Evolutionary conservation across 2,888 invertebrate species (phyloP).

Genomic region (Monochamus alternatus): DNA sequence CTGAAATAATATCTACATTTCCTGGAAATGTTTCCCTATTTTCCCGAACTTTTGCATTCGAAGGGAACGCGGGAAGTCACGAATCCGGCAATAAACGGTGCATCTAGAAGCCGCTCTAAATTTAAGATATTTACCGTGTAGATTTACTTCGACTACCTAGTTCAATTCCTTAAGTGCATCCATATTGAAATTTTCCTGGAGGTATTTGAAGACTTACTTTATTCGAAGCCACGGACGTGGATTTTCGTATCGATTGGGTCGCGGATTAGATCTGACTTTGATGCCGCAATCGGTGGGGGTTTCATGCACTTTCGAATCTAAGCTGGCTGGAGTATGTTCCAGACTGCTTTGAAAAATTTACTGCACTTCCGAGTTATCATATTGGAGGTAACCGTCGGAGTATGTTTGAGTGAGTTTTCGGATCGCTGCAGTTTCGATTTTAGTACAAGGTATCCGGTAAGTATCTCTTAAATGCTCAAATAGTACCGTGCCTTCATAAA

Average conservation of each 20-base stretch:
- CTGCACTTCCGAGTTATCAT: too few relatives aligned
- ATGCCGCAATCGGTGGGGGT: too few relatives aligned
- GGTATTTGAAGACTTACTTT: slow-evolving; percentile 21
- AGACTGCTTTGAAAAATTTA: too few relatives aligned
- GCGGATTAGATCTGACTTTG: neutral
- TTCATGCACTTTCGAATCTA: too few relatives aligned
- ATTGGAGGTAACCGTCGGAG: too few relatives aligned
- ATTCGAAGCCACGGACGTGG: neutral
- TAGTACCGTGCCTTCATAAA: too few relatives aligned
- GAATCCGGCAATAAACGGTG: neutral
- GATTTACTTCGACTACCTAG: slow-evolving; percentile 18
- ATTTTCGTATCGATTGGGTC: neutral
- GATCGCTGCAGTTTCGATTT: too few relatives aligned
- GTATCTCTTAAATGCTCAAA: too few relatives aligned
- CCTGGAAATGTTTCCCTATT: neutral
- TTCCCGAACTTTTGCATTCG: neutral
- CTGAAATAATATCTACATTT: neutral
- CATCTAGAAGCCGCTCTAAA: neutral
- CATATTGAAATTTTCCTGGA: slow-evolving; percentile 21
- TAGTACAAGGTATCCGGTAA: too few relatives aligned
- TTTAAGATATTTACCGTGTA: slow-evolving; percentile 14
- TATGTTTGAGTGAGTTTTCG: too few relatives aligned
- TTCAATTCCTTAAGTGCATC: slow-evolving; percentile 33
- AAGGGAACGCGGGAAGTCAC: neutral
- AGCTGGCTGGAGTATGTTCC: too few relatives aligned